Conservation (phyloP, 2,113 vertebrate genomes). For the Mugil cephalus region DNA sequence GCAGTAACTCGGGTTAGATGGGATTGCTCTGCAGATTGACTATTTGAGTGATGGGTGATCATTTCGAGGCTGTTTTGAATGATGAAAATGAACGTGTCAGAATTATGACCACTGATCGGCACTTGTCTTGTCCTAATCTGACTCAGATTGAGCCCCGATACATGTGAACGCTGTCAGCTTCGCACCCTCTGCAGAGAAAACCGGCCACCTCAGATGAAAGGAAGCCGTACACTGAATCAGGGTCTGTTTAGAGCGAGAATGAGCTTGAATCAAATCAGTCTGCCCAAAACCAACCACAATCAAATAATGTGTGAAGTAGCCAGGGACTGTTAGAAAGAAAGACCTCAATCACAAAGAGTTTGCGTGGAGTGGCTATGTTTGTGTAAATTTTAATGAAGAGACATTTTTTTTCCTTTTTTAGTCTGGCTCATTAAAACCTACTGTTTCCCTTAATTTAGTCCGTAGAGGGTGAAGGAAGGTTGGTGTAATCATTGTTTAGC, state of each 20-base stretch:
- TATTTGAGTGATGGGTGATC: constrained; percentile 14
- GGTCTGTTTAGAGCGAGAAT: background rate
- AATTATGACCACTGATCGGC: constrained; percentile 18
- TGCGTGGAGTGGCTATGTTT: background rate
- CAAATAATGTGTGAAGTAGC: background rate
- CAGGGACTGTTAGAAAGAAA: background rate
- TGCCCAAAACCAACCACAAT: background rate
- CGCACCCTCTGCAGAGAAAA: background rate
- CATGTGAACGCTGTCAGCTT: constrained; percentile 12
- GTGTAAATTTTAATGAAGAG: background rate
- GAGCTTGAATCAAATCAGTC: background rate
- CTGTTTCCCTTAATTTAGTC: constrained; percentile 1
- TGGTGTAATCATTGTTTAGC: background rate
- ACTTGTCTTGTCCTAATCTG: background rate
- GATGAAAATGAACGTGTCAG: constrained; percentile 30
- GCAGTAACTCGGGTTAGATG: constrained; percentile 32
- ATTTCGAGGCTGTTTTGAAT: background rate
- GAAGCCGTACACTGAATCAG: background rate
- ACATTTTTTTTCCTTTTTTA: background rate
- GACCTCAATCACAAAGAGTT: background rate
- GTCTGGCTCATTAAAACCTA: background rate
- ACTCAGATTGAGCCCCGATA: background rate
- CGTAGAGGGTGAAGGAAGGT: background rate
- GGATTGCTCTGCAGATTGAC: constrained; percentile 22
- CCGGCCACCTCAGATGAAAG: too few relatives aligned